These are phyloP conservation scores for Lasioglossum leucozonium DNA, from an alignment of 2,888 invertebrate genomes.

Conservation along the genomic window DNA sequence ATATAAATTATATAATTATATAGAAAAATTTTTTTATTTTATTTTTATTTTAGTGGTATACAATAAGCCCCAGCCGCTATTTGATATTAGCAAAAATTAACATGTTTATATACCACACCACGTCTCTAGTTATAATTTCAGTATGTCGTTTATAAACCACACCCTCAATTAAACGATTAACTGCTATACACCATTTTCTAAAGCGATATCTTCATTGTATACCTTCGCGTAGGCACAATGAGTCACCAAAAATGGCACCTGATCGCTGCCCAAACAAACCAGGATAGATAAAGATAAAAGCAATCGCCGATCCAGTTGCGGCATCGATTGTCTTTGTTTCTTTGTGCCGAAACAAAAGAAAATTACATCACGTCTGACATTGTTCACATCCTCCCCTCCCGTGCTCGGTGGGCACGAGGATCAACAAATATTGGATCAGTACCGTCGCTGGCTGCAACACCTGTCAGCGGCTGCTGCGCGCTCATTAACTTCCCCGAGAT, in stretches of 20 bases:
- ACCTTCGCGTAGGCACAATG: not conserved
- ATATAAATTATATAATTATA: too few relatives aligned
- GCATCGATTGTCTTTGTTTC: not conserved
- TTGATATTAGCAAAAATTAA: too few relatives aligned
- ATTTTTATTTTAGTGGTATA: too few relatives aligned
- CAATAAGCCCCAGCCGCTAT: too few relatives aligned
- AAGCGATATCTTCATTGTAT: not conserved
- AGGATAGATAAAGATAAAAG: not conserved
- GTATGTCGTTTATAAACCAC: too few relatives aligned
- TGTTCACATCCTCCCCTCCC: not conserved
- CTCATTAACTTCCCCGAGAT: constrained; percentile 36
- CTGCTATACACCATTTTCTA: too few relatives aligned
- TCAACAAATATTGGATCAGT: constrained; percentile 19
- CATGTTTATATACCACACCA: too few relatives aligned
- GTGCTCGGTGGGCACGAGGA: not conserved
- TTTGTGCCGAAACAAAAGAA: constrained; percentile 3
- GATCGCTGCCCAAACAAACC: not conserved
- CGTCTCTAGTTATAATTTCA: too few relatives aligned
- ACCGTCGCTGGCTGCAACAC: constrained; percentile 21
- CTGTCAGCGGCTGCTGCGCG: constrained; percentile 20
- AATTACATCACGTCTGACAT: constrained; percentile 4
- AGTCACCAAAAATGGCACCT: not conserved
- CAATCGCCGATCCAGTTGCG: not conserved
- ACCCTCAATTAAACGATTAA: too few relatives aligned
- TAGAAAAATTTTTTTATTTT: too few relatives aligned